A percentile compares a stretch with the other conserved stretches of the same genome.
Evolutionary conservation across 2,888 invertebrate genomes (phyloP).

Genomic region (Scelioninae gen. 2): DNA sequence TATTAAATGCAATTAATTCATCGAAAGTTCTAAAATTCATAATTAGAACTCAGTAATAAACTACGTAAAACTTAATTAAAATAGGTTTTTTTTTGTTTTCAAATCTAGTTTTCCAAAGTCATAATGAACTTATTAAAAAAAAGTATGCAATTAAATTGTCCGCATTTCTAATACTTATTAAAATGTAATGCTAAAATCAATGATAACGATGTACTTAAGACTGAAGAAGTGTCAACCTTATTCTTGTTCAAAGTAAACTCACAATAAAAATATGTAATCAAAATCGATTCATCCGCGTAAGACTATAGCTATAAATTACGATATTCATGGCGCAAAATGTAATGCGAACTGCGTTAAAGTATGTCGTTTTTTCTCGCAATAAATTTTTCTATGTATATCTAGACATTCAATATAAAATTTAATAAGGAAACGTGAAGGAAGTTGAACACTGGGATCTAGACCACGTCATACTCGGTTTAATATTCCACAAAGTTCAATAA

Average conservation of each 20-base stretch:
- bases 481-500: constrained; percentile 18
- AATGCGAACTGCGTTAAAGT: constrained; percentile 27
- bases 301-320: constrained; percentile 38
- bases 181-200: no score
- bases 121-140: no score
- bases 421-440: constrained; percentile 39
- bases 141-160: no score
- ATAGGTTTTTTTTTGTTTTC: no score
- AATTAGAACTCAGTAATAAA: no score
- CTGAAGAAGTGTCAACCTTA: constrained; percentile 1
- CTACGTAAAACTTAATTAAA: no score
- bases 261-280: constrained; percentile 26
- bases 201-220: constrained; percentile 15
- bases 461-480: constrained; percentile 20
- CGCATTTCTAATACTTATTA: no score
- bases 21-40: no score
- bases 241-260: constrained; percentile 25
- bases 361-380: constrained; percentile 21
- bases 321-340: constrained; percentile 30
- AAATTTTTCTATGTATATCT: constrained; percentile 36
- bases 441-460: constrained; percentile 31
- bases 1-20: no score
- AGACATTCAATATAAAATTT: constrained; percentile 44
- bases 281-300: constrained; percentile 24
- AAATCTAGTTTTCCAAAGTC: no score